A percentile compares a stretch with the other conserved stretches of the same genome.
These are phyloP conservation scores for Percopsis omiscomaycus DNA, from an alignment of 2,797 vertebrate genomes.

Conservation along the genomic window DNA sequence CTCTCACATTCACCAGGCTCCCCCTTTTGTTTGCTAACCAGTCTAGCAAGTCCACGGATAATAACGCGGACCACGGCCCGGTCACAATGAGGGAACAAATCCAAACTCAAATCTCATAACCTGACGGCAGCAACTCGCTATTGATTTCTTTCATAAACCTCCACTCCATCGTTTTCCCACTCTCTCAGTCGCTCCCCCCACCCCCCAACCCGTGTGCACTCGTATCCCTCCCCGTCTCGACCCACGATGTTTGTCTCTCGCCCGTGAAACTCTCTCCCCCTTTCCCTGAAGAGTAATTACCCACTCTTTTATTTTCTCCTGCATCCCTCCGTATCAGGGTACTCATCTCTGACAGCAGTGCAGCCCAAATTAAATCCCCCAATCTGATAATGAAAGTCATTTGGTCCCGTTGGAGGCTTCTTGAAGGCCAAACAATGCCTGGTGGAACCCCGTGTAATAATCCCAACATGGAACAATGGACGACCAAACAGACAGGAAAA, in stretches of 20 bases:
- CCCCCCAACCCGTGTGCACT: conserved; percentile 14
- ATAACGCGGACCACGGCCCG: conserved; percentile 57
- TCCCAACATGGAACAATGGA: conserved; percentile 41
- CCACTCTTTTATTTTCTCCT: conserved; percentile 71
- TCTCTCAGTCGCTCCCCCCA: conserved; percentile 16
- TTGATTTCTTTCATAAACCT: conserved; percentile 72
- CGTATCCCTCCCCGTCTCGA: conserved; percentile 21
- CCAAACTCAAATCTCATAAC: conserved; percentile 71
- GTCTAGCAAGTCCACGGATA: conserved; percentile 38
- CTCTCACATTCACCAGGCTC: conserved; percentile 12
- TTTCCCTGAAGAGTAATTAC: conserved; percentile 69
- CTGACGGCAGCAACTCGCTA: conserved; percentile 54
- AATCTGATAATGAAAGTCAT: conserved; percentile 79
- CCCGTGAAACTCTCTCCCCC: conserved; percentile 24
- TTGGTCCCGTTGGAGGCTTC: conserved; percentile 64
- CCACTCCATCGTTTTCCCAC: conserved; percentile 10
- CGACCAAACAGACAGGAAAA: conserved; percentile 23
- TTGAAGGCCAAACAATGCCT: conserved; percentile 70
- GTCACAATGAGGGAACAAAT: conserved; percentile 65
- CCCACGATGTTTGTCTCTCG: conserved; percentile 43
- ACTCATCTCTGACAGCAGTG: conserved; percentile 72
- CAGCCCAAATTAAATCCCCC: conserved; percentile 76
- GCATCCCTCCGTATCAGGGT: conserved; percentile 54
- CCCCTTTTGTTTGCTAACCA: conserved; percentile 60
- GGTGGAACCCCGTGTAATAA: conserved; percentile 61